These are phyloP conservation scores for Gastrophryne carolinensis DNA, from an alignment of 2,797 vertebrate genomes.

Conservation along the genomic window DNA sequence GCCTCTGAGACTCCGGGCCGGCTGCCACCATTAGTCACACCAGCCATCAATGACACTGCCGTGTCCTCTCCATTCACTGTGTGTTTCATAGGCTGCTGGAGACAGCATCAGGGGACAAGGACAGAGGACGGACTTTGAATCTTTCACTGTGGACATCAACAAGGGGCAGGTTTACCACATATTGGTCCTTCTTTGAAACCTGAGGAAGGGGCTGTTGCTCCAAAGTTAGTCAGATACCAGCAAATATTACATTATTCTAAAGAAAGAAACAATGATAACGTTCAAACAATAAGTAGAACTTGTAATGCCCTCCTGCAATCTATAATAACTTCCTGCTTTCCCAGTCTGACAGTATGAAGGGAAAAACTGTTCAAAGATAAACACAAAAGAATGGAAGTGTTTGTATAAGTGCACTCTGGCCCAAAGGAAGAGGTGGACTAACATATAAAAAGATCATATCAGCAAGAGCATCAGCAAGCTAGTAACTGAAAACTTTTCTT, in stretches of 20 bases:
- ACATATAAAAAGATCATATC: slow-evolving; percentile 61
- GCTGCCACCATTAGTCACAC: too few relatives aligned
- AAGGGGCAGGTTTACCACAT: too few relatives aligned
- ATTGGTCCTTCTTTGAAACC: too few relatives aligned
- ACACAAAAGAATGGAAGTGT: slow-evolving; percentile 60
- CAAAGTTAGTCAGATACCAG: too few relatives aligned
- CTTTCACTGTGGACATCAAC: too few relatives aligned
- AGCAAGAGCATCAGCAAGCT: slow-evolving; percentile 58
- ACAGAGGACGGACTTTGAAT: too few relatives aligned
- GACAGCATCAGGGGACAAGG: too few relatives aligned
- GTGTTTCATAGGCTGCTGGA: too few relatives aligned
- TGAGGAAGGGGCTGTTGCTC: neutral
- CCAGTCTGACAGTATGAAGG: slow-evolving; percentile 45
- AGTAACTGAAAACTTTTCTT: slow-evolving; percentile 66
- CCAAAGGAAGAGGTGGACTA: slow-evolving; percentile 63
- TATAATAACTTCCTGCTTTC: slow-evolving; percentile 59
- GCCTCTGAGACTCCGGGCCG: too few relatives aligned
- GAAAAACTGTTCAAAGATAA: slow-evolving; percentile 49
- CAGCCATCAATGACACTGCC: too few relatives aligned
- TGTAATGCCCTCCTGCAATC: slow-evolving; percentile 50
- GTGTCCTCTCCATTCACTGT: too few relatives aligned
- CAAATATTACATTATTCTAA: neutral
- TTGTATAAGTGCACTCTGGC: slow-evolving; percentile 48
- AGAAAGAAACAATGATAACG: slow-evolving; percentile 1
- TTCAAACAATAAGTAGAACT: slow-evolving; percentile 43